Base-by-base conservation (phyloP, 2,797 vertebrate genomes). In the Hydrolagus colliei region DNA sequence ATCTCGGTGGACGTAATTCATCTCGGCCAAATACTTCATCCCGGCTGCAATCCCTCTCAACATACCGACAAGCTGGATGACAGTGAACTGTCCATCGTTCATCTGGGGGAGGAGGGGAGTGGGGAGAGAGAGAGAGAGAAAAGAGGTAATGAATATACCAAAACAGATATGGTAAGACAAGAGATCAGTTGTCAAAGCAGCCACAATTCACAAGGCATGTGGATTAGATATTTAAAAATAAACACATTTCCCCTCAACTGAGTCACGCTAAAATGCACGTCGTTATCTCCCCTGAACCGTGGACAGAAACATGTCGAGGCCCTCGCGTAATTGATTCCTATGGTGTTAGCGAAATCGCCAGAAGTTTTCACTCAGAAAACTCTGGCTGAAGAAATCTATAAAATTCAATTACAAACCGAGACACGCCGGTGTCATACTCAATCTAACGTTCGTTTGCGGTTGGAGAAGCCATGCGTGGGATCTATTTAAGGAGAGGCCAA, bases 51-150 rank as follows among this genome's bases (percentile, higher is more conserved):
- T 99, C 80, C 98, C 98, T 9, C 97, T 94, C 88, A 99, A 88
- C 96, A 98, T 99, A 86, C 98, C 98, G 76, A 99, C 98, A 88
- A 99, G 93, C 93, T 99, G 98, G 92, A 99, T 99, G 88, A 99
- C 97, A 0, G 98, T 99, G 92, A 99, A 99, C 92, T 99, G 98
- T 74, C 98, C 98, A 0, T 99, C 98, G 13, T 99, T 99, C 89
- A 97, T 92, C 97, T 99, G 61, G 86, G 86, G 87, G 86, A 65
- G 87, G 89, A 80, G 73, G 86, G 88, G 77, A 88, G 11, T 12
- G 35, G 35, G n/a, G 9, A 2, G 35, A 22, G 20, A 73, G 20
- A 74, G 20, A 52, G 41, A 52, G 41, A 52, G 41, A 52, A 1
- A 6, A 52, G 41, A 1, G 41, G 41, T 52, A 52, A 27, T 52